Evolutionary conservation across 2,797 vertebrate genomes (phyloP).

Genomic region (Tragelaphus eurycerus): DNA sequence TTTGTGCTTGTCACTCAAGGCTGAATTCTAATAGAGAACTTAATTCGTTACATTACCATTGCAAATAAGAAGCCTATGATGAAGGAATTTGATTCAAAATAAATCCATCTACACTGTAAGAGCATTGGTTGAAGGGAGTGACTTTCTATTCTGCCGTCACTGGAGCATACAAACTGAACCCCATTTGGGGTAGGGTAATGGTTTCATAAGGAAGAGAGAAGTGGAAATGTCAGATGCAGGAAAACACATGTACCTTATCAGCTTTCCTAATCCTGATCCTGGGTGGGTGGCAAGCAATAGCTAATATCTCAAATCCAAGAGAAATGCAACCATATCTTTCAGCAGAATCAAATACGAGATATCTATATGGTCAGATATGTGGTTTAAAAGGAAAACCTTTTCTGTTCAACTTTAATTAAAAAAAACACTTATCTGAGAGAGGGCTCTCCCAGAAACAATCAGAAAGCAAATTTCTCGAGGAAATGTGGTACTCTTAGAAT

Average conservation of each 20-base stretch:
- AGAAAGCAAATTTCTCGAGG: constrained; percentile 25
- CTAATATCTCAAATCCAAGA: background rate
- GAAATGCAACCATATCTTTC: background rate
- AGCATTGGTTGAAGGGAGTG: background rate
- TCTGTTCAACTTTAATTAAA: constrained; percentile 53
- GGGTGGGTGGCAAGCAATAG: background rate
- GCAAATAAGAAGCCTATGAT: background rate
- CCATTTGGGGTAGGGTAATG: background rate
- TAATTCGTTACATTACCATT: background rate
- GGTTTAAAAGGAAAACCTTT: constrained; percentile 11
- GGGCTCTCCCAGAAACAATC: background rate
- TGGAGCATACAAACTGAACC: background rate
- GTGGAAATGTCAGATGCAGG: background rate
- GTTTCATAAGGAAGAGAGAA: background rate
- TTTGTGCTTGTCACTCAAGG: background rate
- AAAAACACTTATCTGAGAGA: constrained; percentile 34
- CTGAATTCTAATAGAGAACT: background rate
- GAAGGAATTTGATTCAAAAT: background rate
- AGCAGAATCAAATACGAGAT: background rate
- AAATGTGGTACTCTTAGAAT: background rate
- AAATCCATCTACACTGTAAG: background rate
- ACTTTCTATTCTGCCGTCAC: background rate
- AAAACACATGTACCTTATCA: background rate
- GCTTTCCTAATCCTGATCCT: background rate
- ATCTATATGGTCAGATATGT: background rate